Base-by-base conservation (phyloP, 2,797 vertebrate genomes). In the Neopelma chrysocephalum region DNA sequence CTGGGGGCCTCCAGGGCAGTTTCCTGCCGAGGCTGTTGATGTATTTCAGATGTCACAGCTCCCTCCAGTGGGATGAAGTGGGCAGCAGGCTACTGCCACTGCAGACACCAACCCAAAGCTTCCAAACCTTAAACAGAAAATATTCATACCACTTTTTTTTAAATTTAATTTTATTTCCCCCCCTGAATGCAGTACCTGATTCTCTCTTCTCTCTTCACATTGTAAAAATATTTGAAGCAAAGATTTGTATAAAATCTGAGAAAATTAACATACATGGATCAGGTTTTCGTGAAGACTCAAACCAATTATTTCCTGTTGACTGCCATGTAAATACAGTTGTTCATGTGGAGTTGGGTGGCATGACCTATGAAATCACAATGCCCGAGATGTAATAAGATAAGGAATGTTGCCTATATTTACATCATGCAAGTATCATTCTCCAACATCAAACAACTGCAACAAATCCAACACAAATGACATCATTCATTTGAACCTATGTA, bases 11-110 rank as follows among this genome's bases (percentile, higher is more conserved):
- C 23, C 51, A 6, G 65, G 61, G 64, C 69, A 45, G 42, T 81
- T 89, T 89, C 34, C 66, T 61, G 45, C 12, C 15, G 5, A 22
- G 47, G 32, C 34, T 60, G 34, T 32, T 57, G 36, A 26, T 21
- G 38, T 32, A 93, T 97, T 97, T 92, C 73, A 95, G 32, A 79
- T 96, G 76, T 77, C 69, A 60, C 70, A 96, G 96, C 96, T 89
- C 96, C 97, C 97, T 96, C 97, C 83, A 87, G 96, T 69, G 96
- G 95, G 58, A 85, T 73, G 60, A 62, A 56, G 22, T 8, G 3
- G 40, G 18, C 40, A 69, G 62, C 4, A 4, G 38, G 16, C 15
- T 36, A 1, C 20, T 86, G 56, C 48, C 56, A 45, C 56, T 79
- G 16, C 82, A 22, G 32, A 19, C 8, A 23, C 6, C 76, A 48